phyloP scores from a whole-genome alignment of 2,797 vertebrate genomes.

The Sebastolobus alascanus region DNA sequence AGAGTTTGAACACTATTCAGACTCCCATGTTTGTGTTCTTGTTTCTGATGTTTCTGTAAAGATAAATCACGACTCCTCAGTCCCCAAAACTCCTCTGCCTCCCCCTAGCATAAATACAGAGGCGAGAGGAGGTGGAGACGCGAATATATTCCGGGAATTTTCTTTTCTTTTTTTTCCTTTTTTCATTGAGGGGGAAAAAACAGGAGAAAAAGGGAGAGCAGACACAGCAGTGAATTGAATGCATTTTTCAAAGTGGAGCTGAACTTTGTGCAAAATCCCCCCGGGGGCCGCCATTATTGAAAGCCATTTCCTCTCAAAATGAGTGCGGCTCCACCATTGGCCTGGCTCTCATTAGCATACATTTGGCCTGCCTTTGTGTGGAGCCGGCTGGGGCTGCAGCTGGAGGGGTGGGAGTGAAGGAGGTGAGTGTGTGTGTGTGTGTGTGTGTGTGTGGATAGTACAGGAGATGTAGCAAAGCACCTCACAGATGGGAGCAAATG shows the following conservation, averaged over 20 bases:
- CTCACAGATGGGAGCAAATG: slow-evolving; percentile 68
- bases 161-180: slow-evolving; percentile 11
- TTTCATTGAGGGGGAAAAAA: slow-evolving; percentile 11
- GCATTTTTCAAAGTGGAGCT: slow-evolving; percentile 81
- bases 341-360: slow-evolving; percentile 85
- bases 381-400: slow-evolving; percentile 77
- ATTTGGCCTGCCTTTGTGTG: slow-evolving; percentile 80
- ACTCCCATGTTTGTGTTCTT: slow-evolving; percentile 53
- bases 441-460: slow-evolving; percentile 30
- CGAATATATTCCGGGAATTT: slow-evolving; percentile 65
- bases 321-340: slow-evolving; percentile 79
- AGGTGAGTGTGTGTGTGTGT: slow-evolving; percentile 45
- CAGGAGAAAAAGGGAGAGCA: slow-evolving; percentile 52
- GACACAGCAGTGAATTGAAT: slow-evolving; percentile 77
- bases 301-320: slow-evolving; percentile 86
- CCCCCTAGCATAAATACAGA: slow-evolving; percentile 46
- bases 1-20: slow-evolving; percentile 48
- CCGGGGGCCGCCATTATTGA: slow-evolving; percentile 80
- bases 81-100: slow-evolving; percentile 7
- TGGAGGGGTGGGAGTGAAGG: slow-evolving; percentile 67
- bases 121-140: slow-evolving; percentile 25
- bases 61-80: slow-evolving; percentile 64
- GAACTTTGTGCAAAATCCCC: slow-evolving; percentile 82
- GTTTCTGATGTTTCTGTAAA: slow-evolving; percentile 54
- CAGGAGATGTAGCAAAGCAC: slow-evolving; percentile 59